Evolutionary conservation across 2,113 vertebrate genomes (phyloP).

Genomic region (Eurypyga helias): DNA sequence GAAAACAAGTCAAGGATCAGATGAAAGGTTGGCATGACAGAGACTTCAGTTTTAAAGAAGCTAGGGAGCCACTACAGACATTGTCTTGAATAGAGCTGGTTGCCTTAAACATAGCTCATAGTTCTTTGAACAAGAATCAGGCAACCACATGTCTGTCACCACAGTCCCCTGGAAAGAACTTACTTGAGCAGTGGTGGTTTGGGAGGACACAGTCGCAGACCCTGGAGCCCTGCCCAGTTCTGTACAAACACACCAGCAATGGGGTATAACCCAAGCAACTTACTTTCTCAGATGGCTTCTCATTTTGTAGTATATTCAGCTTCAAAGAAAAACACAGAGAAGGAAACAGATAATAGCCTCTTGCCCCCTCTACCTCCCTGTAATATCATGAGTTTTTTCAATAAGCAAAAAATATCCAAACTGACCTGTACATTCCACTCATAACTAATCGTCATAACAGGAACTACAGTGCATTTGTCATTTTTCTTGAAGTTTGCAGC

Average conservation of each 20-base stretch:
- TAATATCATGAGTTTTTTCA: background rate
- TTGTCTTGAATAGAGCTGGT: background rate
- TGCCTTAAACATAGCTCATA: background rate
- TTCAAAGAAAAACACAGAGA: background rate
- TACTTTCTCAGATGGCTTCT: background rate
- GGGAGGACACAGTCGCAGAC: background rate
- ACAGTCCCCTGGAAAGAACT: background rate
- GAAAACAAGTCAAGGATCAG: background rate
- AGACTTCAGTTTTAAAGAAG: background rate
- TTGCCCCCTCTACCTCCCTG: rapidly evolving
- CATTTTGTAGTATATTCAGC: background rate
- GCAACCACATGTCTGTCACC: background rate
- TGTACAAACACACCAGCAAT: background rate
- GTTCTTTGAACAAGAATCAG: background rate
- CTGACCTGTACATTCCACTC: background rate
- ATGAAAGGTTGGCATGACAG: background rate
- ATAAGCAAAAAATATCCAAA: background rate
- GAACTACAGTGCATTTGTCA: background rate
- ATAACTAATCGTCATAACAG: background rate
- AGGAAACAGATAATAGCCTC: background rate
- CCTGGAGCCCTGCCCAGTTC: background rate
- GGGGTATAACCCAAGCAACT: background rate
- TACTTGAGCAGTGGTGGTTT: rapidly evolving
- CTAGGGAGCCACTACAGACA: rapidly evolving
- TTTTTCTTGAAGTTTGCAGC: background rate